A percentile compares a stretch with the other conserved stretches of the same genome.
Conservation (phyloP, 2,113 vertebrate species). For the Tachysurus fulvidraco region DNA sequence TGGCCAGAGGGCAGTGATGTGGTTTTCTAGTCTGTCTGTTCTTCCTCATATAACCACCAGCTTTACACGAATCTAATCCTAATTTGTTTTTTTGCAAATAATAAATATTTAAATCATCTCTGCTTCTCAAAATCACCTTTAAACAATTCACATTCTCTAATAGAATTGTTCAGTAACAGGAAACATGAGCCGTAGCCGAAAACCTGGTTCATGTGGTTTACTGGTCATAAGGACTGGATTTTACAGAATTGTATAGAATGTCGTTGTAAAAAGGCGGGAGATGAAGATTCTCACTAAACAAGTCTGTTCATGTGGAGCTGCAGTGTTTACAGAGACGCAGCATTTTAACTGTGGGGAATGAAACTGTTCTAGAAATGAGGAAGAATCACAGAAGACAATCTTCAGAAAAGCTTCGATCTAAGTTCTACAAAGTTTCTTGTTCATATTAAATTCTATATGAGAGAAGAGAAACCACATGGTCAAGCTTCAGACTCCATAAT, state of each 20-base stretch:
- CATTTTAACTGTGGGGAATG: neutral
- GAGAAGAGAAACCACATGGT: neutral
- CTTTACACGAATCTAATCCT: neutral
- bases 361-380: neutral
- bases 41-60: neutral
- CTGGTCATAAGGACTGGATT: neutral
- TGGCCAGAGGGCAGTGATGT: neutral
- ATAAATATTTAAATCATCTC: neutral
- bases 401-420: neutral
- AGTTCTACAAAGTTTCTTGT: neutral
- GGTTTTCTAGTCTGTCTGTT: neutral
- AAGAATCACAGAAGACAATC: neutral
- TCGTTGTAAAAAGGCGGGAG: neutral
- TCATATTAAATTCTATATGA: neutral
- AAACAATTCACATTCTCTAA: conserved; percentile 4
- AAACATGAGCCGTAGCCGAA: neutral
- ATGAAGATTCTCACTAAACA: neutral
- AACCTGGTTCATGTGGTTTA: neutral
- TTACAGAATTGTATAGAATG: neutral
- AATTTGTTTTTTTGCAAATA: neutral
- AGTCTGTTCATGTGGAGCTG: neutral
- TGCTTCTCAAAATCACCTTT: neutral
- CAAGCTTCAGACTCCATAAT: conserved; percentile 12
- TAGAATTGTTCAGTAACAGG: neutral
- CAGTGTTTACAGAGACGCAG: neutral